phyloP scores from a whole-genome alignment of 1,140 invertebrate genomes.

The Eciton burchellii region DNA sequence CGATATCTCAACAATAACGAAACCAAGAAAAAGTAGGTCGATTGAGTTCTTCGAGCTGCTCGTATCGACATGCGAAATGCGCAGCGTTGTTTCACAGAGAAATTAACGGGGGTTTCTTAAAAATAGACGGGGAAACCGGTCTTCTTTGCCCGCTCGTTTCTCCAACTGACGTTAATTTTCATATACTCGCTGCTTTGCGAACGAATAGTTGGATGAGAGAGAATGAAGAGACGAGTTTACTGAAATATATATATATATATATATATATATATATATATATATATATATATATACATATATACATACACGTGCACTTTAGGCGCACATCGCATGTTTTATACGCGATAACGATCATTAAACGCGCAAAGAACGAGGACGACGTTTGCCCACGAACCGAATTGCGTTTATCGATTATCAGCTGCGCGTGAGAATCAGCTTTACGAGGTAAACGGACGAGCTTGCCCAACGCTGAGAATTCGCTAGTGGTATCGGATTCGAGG shows the following conservation, averaged over 20 bases:
- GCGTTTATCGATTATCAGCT: background rate
- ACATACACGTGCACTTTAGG: background rate
- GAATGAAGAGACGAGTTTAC: background rate
- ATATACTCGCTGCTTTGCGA: background rate
- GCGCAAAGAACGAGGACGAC: background rate
- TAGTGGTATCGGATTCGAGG: conserved; percentile 9
- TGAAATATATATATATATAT: conserved; percentile 5
- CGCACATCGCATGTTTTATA: no score
- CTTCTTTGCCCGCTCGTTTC: conserved; percentile 1
- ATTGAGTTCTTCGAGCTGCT: conserved; percentile 4
- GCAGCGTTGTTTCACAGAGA: conserved; percentile 23
- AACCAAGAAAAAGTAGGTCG: conserved; percentile 29
- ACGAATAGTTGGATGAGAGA: background rate
- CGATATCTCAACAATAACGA: conserved; percentile 2
- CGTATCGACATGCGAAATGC: background rate
- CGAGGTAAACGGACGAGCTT: background rate
- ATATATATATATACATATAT: no score
- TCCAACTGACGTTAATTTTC: conserved; percentile 30
- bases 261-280: no score
- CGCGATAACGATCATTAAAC: background rate
- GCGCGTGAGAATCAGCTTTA: background rate
- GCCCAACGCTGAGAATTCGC: conserved; percentile 12
- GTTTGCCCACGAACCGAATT: background rate
- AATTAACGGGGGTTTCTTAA: conserved; percentile 29
- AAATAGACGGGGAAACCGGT: conserved; percentile 15